Base-by-base conservation (phyloP, 2,888 invertebrate species). In the Tetramorium bicarinatum region DNA sequence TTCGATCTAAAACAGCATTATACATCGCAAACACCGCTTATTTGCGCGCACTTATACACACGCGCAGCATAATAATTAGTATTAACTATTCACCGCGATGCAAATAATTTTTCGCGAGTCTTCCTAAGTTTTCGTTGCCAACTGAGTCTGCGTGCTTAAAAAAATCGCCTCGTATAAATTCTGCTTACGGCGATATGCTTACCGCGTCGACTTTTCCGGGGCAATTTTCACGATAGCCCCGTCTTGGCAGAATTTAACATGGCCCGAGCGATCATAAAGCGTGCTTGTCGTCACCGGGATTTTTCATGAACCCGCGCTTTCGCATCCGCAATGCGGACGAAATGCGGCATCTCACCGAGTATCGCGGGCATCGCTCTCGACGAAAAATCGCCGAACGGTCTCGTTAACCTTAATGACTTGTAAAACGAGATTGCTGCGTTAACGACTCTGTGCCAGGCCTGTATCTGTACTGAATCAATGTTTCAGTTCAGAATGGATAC, bases 321-420 rank as follows among this genome's bases (percentile, higher is more conserved):
- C 54, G 72, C 72, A 72, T 71, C 79, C 74, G 79, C 79, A 79
- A 72, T 79, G 79, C 79, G 79, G 79, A 72, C 74, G 47, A 59
- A 59, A 80, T 80, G 79, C 79, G 74, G 59, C 47, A 80, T 7
- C 25, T 21, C 56, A 44, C 21, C n/a, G 41, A 9, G 21, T 44
- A 54, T 41, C 38, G 29, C 18, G 9, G 69, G 29, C 44, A 38
- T 72, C 56, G 74, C 18, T 47, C 74, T 25, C 13, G 25, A 18
- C 34, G 47, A 59, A 59, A 79, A 79, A 72, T 21, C 34, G 34
- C 25, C 54, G 9, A 13, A 9, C 18, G 15, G 18, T 38, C 47
- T 74, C 47, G 47, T 72, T 59, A 34, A 13, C 21, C 59, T 59
- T 59, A 34, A 59, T 38, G 59, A 59, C 75, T 72, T 9, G 15